Evolutionary conservation across 2,797 vertebrate genomes (phyloP).

Genomic region (Botia kubotai): DNA sequence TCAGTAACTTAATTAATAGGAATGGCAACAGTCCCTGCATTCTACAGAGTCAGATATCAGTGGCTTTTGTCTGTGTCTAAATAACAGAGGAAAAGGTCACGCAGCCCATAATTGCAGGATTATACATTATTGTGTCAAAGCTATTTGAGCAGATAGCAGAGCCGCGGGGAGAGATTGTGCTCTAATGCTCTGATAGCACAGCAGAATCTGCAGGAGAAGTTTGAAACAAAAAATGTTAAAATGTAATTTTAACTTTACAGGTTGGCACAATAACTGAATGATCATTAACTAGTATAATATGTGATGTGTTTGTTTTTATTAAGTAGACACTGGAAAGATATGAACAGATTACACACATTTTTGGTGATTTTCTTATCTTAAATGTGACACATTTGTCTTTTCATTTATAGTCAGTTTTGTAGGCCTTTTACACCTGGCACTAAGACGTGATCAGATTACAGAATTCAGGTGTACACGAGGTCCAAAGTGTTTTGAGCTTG

Average conservation of each 20-base stretch:
- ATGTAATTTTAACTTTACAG: neutral
- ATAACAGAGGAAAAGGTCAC: conserved; percentile 61
- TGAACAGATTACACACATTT: neutral
- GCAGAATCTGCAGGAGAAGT: neutral
- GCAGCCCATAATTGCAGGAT: conserved; percentile 69
- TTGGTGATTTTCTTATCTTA: neutral
- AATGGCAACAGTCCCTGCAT: conserved; percentile 39
- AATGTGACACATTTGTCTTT: neutral
- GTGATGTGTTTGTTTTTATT: neutral
- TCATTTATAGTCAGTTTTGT: neutral
- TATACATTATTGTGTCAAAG: conserved; percentile 67
- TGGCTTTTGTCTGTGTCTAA: conserved; percentile 52
- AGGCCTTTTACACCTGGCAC: too few species aligned
- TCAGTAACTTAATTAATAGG: conserved; percentile 44
- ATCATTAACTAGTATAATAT: neutral
- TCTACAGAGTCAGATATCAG: conserved; percentile 24
- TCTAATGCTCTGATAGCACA: conserved; percentile 3
- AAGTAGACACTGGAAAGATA: neutral
- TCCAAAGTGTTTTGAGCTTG: too few species aligned
- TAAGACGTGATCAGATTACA: too few species aligned
- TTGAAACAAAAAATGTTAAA: neutral
- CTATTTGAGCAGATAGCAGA: conserved; percentile 22
- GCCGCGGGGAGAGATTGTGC: conserved; percentile 10
- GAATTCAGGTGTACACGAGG: too few species aligned
- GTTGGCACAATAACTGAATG: neutral